Percentiles rank a stretch among this genome's conserved stretches.
Evolutionary conservation across 2,797 vertebrate species (phyloP).

Genomic region (Hydrophis major): DNA sequence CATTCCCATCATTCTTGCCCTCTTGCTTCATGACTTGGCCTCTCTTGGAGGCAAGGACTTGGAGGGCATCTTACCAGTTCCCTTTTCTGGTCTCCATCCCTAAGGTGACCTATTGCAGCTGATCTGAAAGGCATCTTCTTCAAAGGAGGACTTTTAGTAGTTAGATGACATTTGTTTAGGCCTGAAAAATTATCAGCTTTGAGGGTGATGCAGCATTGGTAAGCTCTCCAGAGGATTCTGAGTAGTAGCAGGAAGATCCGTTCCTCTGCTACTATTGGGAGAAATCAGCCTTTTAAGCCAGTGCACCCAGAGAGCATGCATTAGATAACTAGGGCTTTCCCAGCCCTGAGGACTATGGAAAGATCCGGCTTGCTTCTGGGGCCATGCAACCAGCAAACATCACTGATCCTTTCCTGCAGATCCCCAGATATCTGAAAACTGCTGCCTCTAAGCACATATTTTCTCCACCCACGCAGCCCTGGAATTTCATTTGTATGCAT

Average conservation of each 20-base stretch:
- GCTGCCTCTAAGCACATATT: background rate
- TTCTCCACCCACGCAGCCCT: background rate
- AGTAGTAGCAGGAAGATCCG: background rate
- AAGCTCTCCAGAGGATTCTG: background rate
- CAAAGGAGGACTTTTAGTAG: background rate
- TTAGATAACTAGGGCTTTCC: background rate
- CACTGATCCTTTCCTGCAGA: background rate
- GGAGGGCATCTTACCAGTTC: background rate
- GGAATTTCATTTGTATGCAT: conserved; percentile 16
- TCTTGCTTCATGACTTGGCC: background rate
- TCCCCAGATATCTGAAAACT: background rate
- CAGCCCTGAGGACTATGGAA: background rate
- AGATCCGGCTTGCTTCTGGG: background rate
- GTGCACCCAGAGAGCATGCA: background rate
- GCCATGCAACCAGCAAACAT: background rate
- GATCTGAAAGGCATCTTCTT: background rate
- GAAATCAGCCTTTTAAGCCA: background rate
- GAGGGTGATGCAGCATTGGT: background rate
- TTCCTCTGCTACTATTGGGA: background rate
- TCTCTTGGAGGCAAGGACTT: background rate
- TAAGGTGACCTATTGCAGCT: background rate
- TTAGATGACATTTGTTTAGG: background rate
- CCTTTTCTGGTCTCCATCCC: background rate
- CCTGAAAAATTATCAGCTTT: background rate
- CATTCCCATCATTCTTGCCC: background rate